Evolutionary conservation across 2,113 vertebrate species (phyloP), one percentile per base, ranked within the genome.

Genomic region (Turdus rufiventris): DNA sequence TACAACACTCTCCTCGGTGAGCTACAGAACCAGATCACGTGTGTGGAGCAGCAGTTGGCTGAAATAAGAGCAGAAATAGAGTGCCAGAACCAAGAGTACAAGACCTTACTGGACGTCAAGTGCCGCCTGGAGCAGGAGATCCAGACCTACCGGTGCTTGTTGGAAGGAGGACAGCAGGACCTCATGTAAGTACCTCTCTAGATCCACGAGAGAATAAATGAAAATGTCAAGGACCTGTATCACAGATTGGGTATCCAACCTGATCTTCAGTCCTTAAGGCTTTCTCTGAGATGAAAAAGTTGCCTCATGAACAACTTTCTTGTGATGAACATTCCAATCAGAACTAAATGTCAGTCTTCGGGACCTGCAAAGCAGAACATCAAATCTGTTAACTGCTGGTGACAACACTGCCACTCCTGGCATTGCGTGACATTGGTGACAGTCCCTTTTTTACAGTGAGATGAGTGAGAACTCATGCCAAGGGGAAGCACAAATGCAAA

Each of bases 111-210:
- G 93, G 97, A 98, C n/a, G 98, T 98, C 94, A 98, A 99, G 96
- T 98, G 97, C 54, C 93, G 98, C 23, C 96, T 99, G 97, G 98
- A 99, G 94, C 91, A 98, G 97, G 98, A 99, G 97, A 99, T 99
- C 60, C 91, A 98, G 5, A 98, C 98, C 73, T 99, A 99, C 97
- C 96, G 97, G 42, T 97, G 96, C 76, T 97, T 99, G 91, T 93
- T 99, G 95, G 98, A 98, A 93, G 96, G 98, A 93, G 96, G 94
- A 57, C 96, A 97, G 96, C 96, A 97, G 62, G 97, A 98, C 71
- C 94, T 97, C 25, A 94, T 93, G 97, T 97, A 91, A 6, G 96
- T 79, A 89, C 14, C 68, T 12, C 45, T 66, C 48, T 38, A 48
- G 71, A 51, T n/a, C 36, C 43, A 20, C 56, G 13, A 36, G 21